Conservation (phyloP, 2,797 vertebrate genomes). For the Chrysocyon brachyurus region DNA sequence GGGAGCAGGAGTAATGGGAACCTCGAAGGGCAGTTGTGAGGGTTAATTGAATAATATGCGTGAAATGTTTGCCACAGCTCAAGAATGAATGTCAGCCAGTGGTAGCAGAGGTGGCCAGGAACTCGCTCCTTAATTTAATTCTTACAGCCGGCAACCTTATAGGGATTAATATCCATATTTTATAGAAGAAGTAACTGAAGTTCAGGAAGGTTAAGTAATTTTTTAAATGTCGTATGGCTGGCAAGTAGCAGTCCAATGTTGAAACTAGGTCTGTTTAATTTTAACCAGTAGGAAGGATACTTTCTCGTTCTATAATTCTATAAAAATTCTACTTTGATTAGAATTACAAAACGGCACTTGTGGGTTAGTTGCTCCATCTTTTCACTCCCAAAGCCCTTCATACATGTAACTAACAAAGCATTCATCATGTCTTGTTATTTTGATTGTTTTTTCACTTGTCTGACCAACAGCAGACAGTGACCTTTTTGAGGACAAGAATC, state of each 20-base stretch:
- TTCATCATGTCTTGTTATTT: background rate
- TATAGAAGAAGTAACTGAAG: constrained; percentile 20
- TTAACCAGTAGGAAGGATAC: constrained; percentile 46
- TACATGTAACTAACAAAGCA: background rate
- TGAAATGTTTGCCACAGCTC: background rate
- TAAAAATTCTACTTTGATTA: constrained; percentile 59
- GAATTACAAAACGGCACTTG: constrained; percentile 60
- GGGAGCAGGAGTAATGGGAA: background rate
- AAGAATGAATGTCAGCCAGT: background rate
- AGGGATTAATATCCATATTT: constrained; percentile 36
- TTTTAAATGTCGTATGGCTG: constrained; percentile 41
- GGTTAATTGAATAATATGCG: background rate
- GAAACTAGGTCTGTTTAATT: constrained; percentile 57
- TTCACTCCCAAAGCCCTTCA: constrained; percentile 30
- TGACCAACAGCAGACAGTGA: background rate
- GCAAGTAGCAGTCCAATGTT: constrained; percentile 29
- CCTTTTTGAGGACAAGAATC: background rate
- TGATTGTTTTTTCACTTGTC: background rate
- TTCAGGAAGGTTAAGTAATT: constrained; percentile 43
- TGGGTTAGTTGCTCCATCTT: background rate
- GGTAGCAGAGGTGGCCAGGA: background rate
- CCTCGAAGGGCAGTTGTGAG: background rate
- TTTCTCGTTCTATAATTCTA: constrained; percentile 56
- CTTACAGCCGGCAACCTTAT: background rate
- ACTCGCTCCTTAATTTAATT: background rate